Evolutionary conservation across 2,888 invertebrate species (phyloP).

Genomic region (Leptogaster cylindrica): DNA sequence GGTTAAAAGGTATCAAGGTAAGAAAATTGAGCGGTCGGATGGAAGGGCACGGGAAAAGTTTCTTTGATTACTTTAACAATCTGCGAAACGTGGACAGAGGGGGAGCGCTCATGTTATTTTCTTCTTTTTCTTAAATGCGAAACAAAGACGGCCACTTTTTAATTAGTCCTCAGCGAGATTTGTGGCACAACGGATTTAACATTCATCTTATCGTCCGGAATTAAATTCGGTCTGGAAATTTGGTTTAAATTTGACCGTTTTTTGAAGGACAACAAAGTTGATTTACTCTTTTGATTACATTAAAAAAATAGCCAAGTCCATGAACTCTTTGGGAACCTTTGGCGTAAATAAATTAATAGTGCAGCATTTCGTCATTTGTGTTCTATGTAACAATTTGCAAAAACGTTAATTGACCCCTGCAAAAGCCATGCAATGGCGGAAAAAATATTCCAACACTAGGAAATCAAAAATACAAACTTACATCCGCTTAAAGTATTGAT

Average conservation of each 20-base stretch:
- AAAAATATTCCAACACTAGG: not conserved
- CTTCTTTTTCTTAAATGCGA: not conserved
- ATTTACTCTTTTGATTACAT: not conserved
- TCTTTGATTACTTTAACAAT: conserved; percentile 29
- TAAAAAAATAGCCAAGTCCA: too few relatives aligned
- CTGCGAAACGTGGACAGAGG: not conserved
- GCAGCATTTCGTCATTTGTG: too few relatives aligned
- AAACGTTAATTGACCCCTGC: too few relatives aligned
- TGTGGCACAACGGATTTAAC: conserved; percentile 20
- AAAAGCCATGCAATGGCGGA: too few relatives aligned
- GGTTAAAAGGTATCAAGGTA: not conserved
- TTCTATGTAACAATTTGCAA: too few relatives aligned
- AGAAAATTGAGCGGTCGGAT: too few relatives aligned
- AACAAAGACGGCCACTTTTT: conserved; percentile 18
- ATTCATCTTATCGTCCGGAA: conserved; percentile 5
- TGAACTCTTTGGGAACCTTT: too few relatives aligned
- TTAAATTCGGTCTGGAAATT: conserved; percentile 1
- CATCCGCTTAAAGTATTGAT: conserved; percentile 55
- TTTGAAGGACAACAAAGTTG: not conserved
- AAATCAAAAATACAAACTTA: not conserved
- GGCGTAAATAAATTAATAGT: too few relatives aligned
- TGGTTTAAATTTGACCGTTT: conserved; percentile 11
- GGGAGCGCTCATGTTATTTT: not conserved
- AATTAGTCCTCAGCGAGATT: conserved; percentile 35
- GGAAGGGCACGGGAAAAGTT: not conserved